These are phyloP conservation scores for Fistularia tabacaria DNA, from an alignment of 2,797 vertebrate genomes.

Conservation along the genomic window DNA sequence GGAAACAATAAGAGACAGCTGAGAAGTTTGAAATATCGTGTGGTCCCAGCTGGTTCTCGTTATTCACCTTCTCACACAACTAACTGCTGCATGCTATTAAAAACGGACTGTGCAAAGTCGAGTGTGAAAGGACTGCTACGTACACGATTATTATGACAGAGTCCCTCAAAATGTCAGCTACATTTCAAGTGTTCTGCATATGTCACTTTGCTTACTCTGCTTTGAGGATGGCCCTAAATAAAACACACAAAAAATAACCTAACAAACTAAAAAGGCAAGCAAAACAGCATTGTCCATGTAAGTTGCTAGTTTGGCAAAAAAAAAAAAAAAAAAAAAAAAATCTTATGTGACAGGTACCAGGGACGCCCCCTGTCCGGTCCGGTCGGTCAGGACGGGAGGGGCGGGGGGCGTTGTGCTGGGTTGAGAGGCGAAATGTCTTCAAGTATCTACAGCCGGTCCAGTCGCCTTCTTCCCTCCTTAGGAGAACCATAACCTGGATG, in stretches of 20 bases:
- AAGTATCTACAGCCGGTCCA: constrained; percentile 1
- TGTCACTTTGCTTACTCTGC: constrained; percentile 4
- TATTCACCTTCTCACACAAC: constrained; percentile 1
- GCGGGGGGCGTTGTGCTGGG: not conserved
- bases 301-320: constrained; percentile 52
- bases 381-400: not conserved
- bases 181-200: constrained; percentile 54
- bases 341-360: constrained; percentile 30
- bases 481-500: not conserved
- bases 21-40: constrained; percentile 20
- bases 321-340: not conserved
- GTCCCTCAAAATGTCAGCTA: constrained; percentile 60
- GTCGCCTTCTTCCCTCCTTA: not conserved
- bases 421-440: constrained; percentile 2
- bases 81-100: constrained; percentile 10
- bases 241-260: constrained; percentile 28
- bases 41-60: constrained; percentile 18
- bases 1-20: constrained; percentile 25
- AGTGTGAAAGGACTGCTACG: constrained; percentile 22
- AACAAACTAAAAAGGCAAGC: constrained; percentile 37
- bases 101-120: constrained; percentile 16
- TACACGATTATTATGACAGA: constrained; percentile 29
- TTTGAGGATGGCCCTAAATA: constrained; percentile 34
- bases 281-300: constrained; percentile 34
- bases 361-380: not conserved